phyloP scores from a whole-genome alignment of 2,888 invertebrate genomes.

The Volucella zonaria region DNA sequence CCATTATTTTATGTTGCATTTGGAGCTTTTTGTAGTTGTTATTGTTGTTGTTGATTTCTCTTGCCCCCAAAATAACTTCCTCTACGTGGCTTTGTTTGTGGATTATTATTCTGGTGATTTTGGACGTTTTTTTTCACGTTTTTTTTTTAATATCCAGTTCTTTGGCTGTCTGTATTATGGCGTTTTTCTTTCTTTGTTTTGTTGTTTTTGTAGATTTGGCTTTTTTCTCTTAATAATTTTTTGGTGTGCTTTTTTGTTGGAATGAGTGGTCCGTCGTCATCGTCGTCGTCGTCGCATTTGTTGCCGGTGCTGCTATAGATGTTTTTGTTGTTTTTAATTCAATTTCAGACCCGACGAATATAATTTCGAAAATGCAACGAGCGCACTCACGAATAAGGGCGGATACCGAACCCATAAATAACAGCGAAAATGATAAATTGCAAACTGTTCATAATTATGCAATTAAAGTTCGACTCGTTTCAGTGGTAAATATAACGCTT shows the following conservation, averaged over 20 bases:
- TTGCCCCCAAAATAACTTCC: constrained; percentile 44
- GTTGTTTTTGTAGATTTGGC: constrained; percentile 61
- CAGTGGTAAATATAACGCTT: constrained; percentile 74
- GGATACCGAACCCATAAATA: constrained; percentile 77
- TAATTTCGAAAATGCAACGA: constrained; percentile 73
- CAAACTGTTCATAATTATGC: constrained; percentile 83
- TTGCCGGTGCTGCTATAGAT: too few species aligned
- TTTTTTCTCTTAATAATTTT: constrained; percentile 61
- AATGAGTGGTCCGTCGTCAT: not conserved
- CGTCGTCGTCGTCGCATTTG: too few species aligned
- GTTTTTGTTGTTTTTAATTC: constrained; percentile 70
- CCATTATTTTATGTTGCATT: constrained; percentile 58
- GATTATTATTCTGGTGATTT: constrained; percentile 49
- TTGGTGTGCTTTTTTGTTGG: constrained; percentile 46
- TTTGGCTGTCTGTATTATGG: constrained; percentile 51
- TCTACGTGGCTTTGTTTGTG: constrained; percentile 42
- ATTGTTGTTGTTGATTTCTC: constrained; percentile 58
- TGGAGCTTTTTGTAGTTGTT: constrained; percentile 54
- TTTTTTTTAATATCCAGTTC: constrained; percentile 56
- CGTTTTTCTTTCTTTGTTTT: constrained; percentile 69
- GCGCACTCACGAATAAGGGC: constrained; percentile 75
- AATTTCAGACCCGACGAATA: constrained; percentile 73
- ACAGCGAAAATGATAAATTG: constrained; percentile 82
- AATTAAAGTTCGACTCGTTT: constrained; percentile 82
- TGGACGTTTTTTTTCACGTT: not conserved